Conservation (phyloP, 2,797 vertebrate genomes). For the Pseudochirops cupreus region DNA sequence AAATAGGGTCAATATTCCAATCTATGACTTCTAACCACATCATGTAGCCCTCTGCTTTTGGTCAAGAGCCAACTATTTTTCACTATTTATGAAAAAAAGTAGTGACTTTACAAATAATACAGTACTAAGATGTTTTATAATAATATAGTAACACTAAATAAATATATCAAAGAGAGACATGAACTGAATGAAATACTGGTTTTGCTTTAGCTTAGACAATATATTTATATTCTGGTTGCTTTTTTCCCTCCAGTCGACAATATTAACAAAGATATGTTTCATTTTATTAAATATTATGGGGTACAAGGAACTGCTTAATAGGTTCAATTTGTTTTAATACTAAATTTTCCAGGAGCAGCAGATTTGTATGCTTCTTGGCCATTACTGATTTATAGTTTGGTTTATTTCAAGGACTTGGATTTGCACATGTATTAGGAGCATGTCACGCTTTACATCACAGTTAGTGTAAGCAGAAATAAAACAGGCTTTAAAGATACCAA, state of each 20-base stretch:
- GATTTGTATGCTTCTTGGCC: background rate
- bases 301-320: background rate
- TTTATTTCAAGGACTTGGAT: background rate
- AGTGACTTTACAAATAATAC: background rate
- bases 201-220: background rate
- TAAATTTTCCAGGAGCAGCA: background rate
- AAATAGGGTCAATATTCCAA: background rate
- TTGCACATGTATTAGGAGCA: background rate
- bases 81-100: conserved; percentile 49
- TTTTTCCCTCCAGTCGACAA: background rate
- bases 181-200: background rate
- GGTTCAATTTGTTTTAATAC: background rate
- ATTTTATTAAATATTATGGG: background rate
- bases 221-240: background rate
- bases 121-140: background rate
- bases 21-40: background rate
- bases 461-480: background rate
- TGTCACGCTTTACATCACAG: background rate
- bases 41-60: background rate
- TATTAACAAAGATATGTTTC: background rate
- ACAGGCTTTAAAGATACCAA: background rate
- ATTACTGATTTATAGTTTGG: background rate
- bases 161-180: background rate
- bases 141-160: background rate
- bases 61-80: conserved; percentile 45